Conservation (phyloP, 2,888 invertebrate genomes). For the Leptothorax acervorum region DNA sequence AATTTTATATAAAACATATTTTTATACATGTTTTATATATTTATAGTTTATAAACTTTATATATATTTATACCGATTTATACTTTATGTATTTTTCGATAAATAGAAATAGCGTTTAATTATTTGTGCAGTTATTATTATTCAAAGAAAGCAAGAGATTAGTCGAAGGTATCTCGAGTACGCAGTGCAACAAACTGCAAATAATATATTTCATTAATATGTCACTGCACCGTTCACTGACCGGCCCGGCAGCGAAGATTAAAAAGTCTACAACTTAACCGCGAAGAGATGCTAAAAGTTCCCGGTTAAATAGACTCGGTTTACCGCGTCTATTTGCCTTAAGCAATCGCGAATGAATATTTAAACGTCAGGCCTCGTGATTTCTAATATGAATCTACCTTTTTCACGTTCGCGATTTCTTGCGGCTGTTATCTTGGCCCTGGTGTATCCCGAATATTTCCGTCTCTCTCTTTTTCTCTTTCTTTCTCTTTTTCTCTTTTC, state of each 20-base stretch:
- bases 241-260: not conserved
- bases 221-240: not conserved
- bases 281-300: conserved; percentile 29
- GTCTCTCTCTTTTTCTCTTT: conserved; percentile 4
- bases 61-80: not conserved
- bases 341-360: conserved; percentile 71
- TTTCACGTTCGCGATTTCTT: conserved; percentile 48
- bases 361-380: conserved; percentile 67
- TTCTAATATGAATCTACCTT: conserved; percentile 65
- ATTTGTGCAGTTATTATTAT: not conserved
- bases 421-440: conserved; percentile 24
- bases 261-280: not conserved
- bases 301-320: conserved; percentile 60
- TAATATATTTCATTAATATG: conserved; percentile 9
- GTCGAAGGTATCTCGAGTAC: not conserved
- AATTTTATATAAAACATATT: not conserved
- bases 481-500: conserved; percentile 11
- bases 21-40: not conserved
- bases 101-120: not conserved
- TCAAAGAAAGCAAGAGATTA: not conserved
- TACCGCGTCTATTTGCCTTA: conserved; percentile 47
- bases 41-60: not conserved
- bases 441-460: conserved; percentile 1
- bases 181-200: not conserved
- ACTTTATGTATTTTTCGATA: not conserved